phyloP scores from a whole-genome alignment of 2,888 invertebrate genomes.

The Platypus cylindrus region DNA sequence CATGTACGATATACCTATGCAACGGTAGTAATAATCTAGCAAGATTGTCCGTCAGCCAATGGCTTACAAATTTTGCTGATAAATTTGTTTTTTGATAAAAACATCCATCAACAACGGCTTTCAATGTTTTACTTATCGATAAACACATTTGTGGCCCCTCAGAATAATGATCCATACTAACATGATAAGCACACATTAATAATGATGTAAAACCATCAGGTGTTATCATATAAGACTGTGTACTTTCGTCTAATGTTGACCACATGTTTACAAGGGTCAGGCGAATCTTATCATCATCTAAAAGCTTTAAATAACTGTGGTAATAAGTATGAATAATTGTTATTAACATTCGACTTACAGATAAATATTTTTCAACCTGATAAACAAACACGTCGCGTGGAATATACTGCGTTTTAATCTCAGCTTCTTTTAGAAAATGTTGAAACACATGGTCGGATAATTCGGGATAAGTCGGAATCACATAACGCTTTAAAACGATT shows the following conservation, averaged over 20 bases:
- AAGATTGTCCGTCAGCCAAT: constrained; percentile 71
- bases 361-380: constrained; percentile 55
- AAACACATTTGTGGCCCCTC: constrained; percentile 44
- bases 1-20: constrained; percentile 47
- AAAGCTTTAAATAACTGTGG: constrained; percentile 28
- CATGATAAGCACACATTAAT: constrained; percentile 60
- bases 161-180: constrained; percentile 68
- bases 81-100: constrained; percentile 67
- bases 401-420: constrained; percentile 49
- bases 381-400: constrained; percentile 53
- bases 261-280: constrained; percentile 57
- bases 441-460: constrained; percentile 56
- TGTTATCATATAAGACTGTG: constrained; percentile 42
- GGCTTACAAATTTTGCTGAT: constrained; percentile 62
- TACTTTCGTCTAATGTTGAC: constrained; percentile 31
- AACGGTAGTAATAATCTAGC: constrained; percentile 63
- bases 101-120: constrained; percentile 41
- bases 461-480: constrained; percentile 67
- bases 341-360: constrained; percentile 32
- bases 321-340: neutral
- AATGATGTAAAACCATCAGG: constrained; percentile 52
- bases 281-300: constrained; percentile 44
- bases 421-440: constrained; percentile 46
- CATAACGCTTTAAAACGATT: constrained; percentile 45
- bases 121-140: constrained; percentile 56